phyloP scores from a whole-genome alignment of 2,113 vertebrate species.

The Panthera tigris region DNA sequence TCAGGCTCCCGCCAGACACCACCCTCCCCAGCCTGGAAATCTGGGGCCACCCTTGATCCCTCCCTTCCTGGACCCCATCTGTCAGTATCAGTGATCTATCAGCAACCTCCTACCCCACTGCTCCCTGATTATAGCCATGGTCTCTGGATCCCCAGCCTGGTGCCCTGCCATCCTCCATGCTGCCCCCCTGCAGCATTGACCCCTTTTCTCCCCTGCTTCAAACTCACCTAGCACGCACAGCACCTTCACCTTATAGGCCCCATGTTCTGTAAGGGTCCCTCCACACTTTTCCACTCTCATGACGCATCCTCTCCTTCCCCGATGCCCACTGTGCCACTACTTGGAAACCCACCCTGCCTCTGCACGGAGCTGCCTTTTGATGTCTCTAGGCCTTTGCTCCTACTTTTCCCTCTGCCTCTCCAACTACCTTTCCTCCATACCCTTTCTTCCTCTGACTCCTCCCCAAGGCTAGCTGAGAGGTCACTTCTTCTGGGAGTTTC shows the following conservation, averaged over 20 bases:
- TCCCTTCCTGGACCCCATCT: neutral
- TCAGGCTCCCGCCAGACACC: rapidly evolving
- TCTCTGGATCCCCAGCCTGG: neutral
- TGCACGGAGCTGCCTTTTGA: neutral
- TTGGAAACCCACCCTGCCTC: neutral
- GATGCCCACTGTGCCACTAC: too few species aligned
- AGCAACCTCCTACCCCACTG: neutral
- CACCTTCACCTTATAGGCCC: neutral
- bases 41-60: neutral
- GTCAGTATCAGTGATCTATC: neutral
- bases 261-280: neutral
- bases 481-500: neutral
- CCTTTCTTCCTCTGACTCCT: neutral
- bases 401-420: neutral
- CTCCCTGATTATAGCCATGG: neutral
- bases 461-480: neutral
- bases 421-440: neutral
- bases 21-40: neutral
- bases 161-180: neutral
- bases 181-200: neutral
- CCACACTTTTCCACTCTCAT: rapidly evolving
- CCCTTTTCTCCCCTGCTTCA: neutral
- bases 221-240: neutral
- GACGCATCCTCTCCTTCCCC: too few species aligned
- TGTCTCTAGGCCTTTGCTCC: neutral